Conservation (phyloP, 2,888 invertebrate genomes). For the Amiota minor region DNA sequence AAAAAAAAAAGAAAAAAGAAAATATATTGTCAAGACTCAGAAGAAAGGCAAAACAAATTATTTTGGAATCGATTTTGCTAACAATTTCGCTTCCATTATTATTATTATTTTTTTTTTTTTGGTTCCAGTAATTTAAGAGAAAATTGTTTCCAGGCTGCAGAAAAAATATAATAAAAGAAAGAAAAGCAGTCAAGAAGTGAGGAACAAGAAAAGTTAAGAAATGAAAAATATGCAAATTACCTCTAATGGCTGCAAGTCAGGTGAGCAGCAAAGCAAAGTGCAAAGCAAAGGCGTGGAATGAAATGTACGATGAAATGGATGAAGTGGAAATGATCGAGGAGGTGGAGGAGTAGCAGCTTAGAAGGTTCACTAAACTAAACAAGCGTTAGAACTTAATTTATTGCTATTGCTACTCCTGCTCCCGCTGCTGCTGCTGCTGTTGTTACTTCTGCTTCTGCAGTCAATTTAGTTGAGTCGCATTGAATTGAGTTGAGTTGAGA, state of each 20-base stretch:
- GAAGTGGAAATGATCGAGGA: neutral
- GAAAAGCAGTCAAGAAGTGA: conserved; percentile 1
- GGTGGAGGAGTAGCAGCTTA: neutral
- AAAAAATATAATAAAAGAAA: neutral
- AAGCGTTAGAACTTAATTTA: conserved; percentile 32
- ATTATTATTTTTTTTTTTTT: neutral
- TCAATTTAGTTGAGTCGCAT: neutral
- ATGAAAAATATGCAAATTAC: conserved; percentile 50
- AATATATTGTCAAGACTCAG: neutral
- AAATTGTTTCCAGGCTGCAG: conserved; percentile 22
- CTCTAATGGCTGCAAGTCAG: conserved; percentile 51
- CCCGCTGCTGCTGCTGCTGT: conserved; percentile 27
- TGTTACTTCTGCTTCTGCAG: neutral
- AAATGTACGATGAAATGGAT: neutral
- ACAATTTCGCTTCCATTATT: neutral
- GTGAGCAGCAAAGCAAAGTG: conserved; percentile 32
- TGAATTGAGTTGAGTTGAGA: conserved; percentile 5
- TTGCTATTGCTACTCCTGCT: conserved; percentile 19
- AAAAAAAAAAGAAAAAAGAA: conserved; percentile 1
- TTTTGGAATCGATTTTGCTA: conserved; percentile 33
- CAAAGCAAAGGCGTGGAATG: conserved; percentile 13
- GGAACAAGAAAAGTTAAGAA: conserved; percentile 22
- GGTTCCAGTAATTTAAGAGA: conserved; percentile 20
- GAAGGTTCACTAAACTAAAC: conserved; percentile 14
- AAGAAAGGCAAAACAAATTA: conserved; percentile 19